Conservation (phyloP, 2,113 vertebrate species). For the Polypterus senegalus region DNA sequence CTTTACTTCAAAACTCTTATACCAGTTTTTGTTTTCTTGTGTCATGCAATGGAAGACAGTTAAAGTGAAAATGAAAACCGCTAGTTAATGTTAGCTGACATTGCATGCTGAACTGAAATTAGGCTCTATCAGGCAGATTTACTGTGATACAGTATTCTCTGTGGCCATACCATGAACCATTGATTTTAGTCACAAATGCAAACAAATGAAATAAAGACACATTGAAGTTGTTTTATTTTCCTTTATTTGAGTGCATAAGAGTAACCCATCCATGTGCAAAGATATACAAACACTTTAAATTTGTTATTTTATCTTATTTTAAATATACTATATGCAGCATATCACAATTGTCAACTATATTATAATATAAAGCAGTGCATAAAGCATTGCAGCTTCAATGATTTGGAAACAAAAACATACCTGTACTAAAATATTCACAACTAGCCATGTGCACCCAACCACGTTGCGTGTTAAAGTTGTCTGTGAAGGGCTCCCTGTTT, state of each 20-base stretch:
- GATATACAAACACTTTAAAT: slow-evolving; percentile 23
- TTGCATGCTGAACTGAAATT: neutral
- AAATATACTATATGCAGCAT: slow-evolving; percentile 21
- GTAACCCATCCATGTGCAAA: slow-evolving; percentile 26
- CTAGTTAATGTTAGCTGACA: too few relatives aligned
- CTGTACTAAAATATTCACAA: slow-evolving; percentile 10
- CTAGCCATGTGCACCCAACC: too few relatives aligned
- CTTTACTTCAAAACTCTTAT: too few relatives aligned
- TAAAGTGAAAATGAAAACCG: too few relatives aligned
- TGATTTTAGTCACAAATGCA: neutral
- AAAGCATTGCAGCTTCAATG: slow-evolving; percentile 14
- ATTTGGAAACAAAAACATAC: slow-evolving; percentile 11
- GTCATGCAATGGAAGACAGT: too few relatives aligned
- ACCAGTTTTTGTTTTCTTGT: too few relatives aligned
- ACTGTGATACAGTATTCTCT: neutral
- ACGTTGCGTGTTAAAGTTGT: too few relatives aligned
- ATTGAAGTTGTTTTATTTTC: slow-evolving; percentile 26
- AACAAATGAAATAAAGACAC: neutral
- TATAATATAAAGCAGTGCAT: slow-evolving; percentile 15
- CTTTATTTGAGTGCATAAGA: slow-evolving; percentile 19
- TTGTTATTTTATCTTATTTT: slow-evolving; percentile 10
- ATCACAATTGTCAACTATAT: slow-evolving; percentile 18
- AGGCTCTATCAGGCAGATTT: neutral
- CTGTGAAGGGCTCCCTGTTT: too few relatives aligned
- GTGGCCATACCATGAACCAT: neutral